Conservation (phyloP, 2,888 invertebrate species). For the Xestobium rufovillosum region DNA sequence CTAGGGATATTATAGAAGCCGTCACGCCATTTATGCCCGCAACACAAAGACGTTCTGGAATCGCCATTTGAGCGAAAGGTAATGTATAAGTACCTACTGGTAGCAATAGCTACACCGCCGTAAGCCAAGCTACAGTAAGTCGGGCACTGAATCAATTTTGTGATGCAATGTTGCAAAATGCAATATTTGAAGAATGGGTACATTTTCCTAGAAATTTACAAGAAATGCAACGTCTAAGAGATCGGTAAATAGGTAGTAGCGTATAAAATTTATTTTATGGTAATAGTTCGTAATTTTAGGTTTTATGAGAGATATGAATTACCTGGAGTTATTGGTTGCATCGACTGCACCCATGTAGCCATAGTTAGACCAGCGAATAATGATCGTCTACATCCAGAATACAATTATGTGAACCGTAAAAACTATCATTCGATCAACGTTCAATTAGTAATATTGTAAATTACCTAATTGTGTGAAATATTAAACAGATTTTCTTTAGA, state of each 20-base stretch:
- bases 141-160: constrained; percentile 15
- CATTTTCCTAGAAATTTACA: constrained; percentile 16
- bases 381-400: too few relatives aligned
- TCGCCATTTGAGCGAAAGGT: too few relatives aligned
- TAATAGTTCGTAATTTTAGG: constrained; percentile 11
- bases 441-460: constrained; percentile 22
- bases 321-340: constrained; percentile 23
- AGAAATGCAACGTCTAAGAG: constrained; percentile 11
- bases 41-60: too few relatives aligned
- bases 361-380: constrained; percentile 24
- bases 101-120: constrained; percentile 14
- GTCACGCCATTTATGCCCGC: too few relatives aligned
- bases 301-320: constrained; percentile 16
- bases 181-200: constrained; percentile 18
- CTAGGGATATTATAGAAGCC: too few relatives aligned
- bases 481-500: too few relatives aligned
- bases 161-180: constrained; percentile 11
- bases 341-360: constrained; percentile 29
- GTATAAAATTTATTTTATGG: too few relatives aligned
- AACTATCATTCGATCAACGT: constrained; percentile 29
- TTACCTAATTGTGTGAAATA: too few relatives aligned
- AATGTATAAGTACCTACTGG: too few relatives aligned
- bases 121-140: constrained; percentile 16
- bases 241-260: constrained; percentile 5
- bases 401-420: constrained; percentile 28